A percentile compares a stretch with the other conserved stretches of the same genome.
phyloP scores from a whole-genome alignment of 2,888 invertebrate species.

The Metallyticus violacea region DNA sequence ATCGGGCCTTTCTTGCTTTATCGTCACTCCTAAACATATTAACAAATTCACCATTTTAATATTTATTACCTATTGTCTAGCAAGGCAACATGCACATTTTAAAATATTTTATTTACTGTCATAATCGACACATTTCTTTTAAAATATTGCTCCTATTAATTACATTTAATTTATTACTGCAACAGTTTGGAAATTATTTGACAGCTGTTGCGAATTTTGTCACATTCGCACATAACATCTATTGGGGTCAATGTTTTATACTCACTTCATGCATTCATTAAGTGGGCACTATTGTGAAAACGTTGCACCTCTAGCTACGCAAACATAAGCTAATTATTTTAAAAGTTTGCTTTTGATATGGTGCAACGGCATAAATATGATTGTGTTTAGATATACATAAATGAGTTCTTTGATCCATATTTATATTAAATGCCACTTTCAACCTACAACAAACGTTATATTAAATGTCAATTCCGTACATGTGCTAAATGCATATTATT shows the following conservation, averaged over 20 bases:
- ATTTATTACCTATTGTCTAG: background rate
- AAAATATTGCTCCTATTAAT: background rate
- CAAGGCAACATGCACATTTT: background rate
- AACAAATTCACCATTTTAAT: background rate
- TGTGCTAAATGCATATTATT: background rate
- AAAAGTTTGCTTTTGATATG: background rate
- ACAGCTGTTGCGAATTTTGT: background rate
- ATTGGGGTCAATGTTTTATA: constrained; percentile 5
- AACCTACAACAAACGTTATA: background rate
- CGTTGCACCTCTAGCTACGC: background rate
- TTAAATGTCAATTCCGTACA: background rate
- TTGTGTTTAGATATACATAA: background rate
- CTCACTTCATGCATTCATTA: background rate
- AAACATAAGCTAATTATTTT: background rate
- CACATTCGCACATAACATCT: background rate
- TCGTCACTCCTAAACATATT: constrained; percentile 42
- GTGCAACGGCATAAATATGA: background rate
- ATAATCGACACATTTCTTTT: background rate
- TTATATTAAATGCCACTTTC: background rate
- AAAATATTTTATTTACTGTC: background rate
- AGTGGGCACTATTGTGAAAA: background rate
- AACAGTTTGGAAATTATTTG: background rate
- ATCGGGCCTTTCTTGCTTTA: constrained; percentile 75
- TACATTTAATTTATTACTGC: background rate
- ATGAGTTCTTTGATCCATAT: background rate